Conservation (phyloP, 2,113 vertebrate genomes). For the Narcine bancroftii region DNA sequence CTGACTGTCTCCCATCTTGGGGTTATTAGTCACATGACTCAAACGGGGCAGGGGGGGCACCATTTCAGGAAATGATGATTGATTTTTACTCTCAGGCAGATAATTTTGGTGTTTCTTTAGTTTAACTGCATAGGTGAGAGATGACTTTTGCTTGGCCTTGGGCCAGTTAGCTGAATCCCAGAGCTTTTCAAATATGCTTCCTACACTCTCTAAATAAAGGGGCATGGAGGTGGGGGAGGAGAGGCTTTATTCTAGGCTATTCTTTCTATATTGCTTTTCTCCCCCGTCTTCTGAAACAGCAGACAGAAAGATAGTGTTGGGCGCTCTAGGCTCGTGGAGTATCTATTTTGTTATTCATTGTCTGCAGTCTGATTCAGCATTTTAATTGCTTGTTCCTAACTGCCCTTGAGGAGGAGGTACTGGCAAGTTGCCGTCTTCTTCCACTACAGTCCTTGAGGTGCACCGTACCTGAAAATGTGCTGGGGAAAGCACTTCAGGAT, state of each 20-base stretch:
- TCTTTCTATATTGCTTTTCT: background rate
- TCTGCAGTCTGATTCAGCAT: too few species aligned
- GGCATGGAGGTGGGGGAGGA: background rate
- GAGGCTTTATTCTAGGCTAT: background rate
- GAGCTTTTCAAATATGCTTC: background rate
- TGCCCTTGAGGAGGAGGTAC: too few species aligned
- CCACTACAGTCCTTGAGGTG: too few species aligned
- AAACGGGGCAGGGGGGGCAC: background rate
- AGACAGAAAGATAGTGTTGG: too few species aligned
- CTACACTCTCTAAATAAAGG: background rate
- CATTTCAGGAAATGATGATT: background rate
- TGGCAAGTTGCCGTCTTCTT: too few species aligned
- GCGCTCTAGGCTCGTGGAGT: too few species aligned
- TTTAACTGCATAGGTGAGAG: background rate
- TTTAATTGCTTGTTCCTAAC: too few species aligned
- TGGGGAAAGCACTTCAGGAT: too few species aligned
- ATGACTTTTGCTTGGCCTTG: background rate
- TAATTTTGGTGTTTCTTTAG: background rate
- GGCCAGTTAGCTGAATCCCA: background rate
- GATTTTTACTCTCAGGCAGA: background rate
- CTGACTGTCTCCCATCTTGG: too few species aligned
- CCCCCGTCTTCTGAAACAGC: too few species aligned
- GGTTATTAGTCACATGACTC: background rate
- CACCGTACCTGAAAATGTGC: too few species aligned
- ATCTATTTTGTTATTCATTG: too few species aligned